Evolutionary conservation across 2,888 invertebrate genomes (phyloP), one percentile per base, ranked within the genome.

Genomic region (Lamproptera curius): DNA sequence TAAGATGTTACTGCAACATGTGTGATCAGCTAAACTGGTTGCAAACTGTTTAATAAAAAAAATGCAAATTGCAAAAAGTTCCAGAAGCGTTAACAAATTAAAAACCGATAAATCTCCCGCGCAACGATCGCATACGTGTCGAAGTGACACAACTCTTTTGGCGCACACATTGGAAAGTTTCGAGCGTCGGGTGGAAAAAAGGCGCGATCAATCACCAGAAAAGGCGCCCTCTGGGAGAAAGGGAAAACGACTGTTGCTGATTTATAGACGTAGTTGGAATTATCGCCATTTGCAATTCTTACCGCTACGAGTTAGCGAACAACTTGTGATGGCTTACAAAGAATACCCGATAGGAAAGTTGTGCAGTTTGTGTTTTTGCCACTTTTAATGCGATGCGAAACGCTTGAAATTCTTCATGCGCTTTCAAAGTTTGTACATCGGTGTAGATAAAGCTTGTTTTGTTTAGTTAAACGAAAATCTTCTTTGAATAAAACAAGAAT

Each of bases 281-380:
- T 87, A 87, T 85, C 79, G 76, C 84, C 76, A 87, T 84, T 86
- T 85, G 85, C 86, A 86, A 87, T 86, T 86, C 84, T 80, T 80
- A 74, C 68, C 71, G 69, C 66, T 71, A 69, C 67, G 70, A 67
- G 72, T 67, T 58, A 70, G 73, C 75, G 73, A 79, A 78, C 79
- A 81, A 79, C 64, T 73, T 68, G 56, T 66, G 77, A 78, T 84
- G 83, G 85, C 82, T 75, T 70, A 40, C 39, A 33, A 68, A 63
- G 59, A 68, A 61, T 60, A 33, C 43, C 26, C 43, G 40, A 50
- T 42, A 36, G 43, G 45, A 45, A 50, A 48, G 45, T 49, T 55
- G 39, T 41, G 38, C 38, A 49, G 34, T 10, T 28, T 35, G 50
- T 46, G 26, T 20, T 20, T 20, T 20, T 3, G 3, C 6, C 6